Base-by-base conservation (phyloP, 1,140 invertebrate genomes). In the Eubasilissa regina region DNA sequence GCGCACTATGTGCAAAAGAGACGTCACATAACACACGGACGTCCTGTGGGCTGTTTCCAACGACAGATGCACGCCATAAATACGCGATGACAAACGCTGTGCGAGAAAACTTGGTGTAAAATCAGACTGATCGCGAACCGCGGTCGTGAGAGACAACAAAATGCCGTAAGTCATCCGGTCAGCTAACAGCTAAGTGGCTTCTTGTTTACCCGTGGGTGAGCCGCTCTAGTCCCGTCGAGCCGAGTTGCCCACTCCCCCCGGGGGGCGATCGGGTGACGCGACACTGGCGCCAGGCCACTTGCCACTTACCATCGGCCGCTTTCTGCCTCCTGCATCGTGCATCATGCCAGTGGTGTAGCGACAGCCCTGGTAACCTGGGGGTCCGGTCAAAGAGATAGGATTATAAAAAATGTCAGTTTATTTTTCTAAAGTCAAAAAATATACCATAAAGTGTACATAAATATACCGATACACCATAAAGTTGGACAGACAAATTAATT, bases 161-260 rank as follows among this genome's bases (percentile, higher is more conserved):
- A 64, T 64, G 60, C 60, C 60, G 60, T 64, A 64, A 64, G 60
- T 3, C 60, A 64, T 64, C 60, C 60, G 60, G 60, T 64, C 25
- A 64, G 25, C 60, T 25, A 64, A 25, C 19, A 12, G 60, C 19
- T 35, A 11, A 13, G 25, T 21, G 21, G 17, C 58, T 43, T 0
- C 13, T 43, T 64, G 60, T 64, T 64, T 64, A 64, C 60, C 60
- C 60, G 60, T 43, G 60, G 60, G 60, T 64, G 25, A 64, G 60
- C 10, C 60, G 60, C 60, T 60, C 19, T 17, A 60, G 15, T 15
- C 51, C 21, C 55, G 25, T 1, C 25, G 25, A 6, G 25, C 6
- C 25, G 48, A n/a, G n/a, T n/a, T n/a, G n/a, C n/a, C n/a, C n/a
- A n/a, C n/a, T n/a, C n/a, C n/a, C n/a, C n/a, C n/a, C n/a, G n/a